Base-by-base conservation (phyloP, 2,888 invertebrate species). In the Oxycera nigricornis region DNA sequence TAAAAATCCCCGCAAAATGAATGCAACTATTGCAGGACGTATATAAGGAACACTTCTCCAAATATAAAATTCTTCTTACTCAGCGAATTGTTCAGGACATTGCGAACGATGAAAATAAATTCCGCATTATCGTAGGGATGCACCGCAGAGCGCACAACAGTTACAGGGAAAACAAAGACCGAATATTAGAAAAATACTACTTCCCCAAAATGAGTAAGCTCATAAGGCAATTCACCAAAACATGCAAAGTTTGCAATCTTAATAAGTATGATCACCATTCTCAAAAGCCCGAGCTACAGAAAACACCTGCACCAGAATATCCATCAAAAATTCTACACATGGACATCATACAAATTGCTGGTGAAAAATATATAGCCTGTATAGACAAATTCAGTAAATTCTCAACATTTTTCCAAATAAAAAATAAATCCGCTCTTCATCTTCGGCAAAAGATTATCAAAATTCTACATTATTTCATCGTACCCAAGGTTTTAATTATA, bases 371-470 rank as follows among this genome's bases (percentile, higher is more conserved):
- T 59, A 28, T 59, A 14, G 11, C 59, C 22, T 26, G 28, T 30
- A 28, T 59, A 9, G 59, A 59, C 22, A 59, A 59, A 28, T 59
- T 59, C 17, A 26, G 20, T 2, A 59, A 59, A 59, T 28, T 59
- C n/a, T 28, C 9, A 9, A 59, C 26, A 9, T 59, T 59, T 30
- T 59, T 59, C n/a, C 59, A 11, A 1, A 26, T 59, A 30, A 59
- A 30, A 30, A 59, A 59, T 59, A 77, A 77, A 73, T 75, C 73
- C 26, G 73, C 39, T 41, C 28, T 68, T 46, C 73, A 76, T 57
- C 14, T 74, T 59, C 67, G 77, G 26, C 72, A 77, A 26, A 76
- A 77, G 50, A 55, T 77, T 22, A 76, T 73, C 14, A 75, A 76
- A 57, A 14, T 74, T 14, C 39, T 74, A 55, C 73, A 77, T 30